Evolutionary conservation across 2,113 vertebrate genomes (phyloP), one percentile per base, ranked within the genome.

Genomic region (Bufo bufo): DNA sequence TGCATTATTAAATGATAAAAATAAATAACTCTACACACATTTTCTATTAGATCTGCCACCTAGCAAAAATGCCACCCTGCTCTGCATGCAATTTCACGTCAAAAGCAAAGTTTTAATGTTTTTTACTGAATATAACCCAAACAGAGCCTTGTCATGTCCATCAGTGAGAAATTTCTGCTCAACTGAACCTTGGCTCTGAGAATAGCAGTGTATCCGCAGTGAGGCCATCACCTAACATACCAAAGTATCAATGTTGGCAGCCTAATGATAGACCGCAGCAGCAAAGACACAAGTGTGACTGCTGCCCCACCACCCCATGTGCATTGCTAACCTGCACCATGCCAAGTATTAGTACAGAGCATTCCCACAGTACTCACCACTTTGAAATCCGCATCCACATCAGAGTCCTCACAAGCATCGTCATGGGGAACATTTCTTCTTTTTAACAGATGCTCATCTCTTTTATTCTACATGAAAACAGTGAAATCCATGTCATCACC

Each of bases 401-500:
- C 98, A 75, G 97, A 99, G 92, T 99, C 98, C 91, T 99, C 98
- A 90, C 97, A 98, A 91, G 97, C 95, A 92, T 99, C 98, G 93
- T 99, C 98, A 74, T 98, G 95, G 1, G 98, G 98, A 74, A 99
- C 98, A 81, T 99, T 99, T 90, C 98, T 96, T 91, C 98, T 97
- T 93, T 99, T 99, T 92, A 99, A 93, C 86, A 99, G 97, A 93
- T 99, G 98, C 43, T 99, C 98, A 87, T 99, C 98, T 94, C 98
- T 96, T 93, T 99, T 99, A 95, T 97, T 99, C 98, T 99, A 91
- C 33, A 82, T 86, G 88, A 23, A 89, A 20, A 1, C 6, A 33
- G 59, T 6, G 71, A 9, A 72, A 45, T 5, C 4, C 4, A 43
- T 43, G 69, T 16, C 2, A 14, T 72, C 12, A 66, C 14, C 6